A percentile compares a stretch with the other conserved stretches of the same genome.
Conservation (phyloP, 37 sponge, comb jelly and placozoan species). For the Haliclona indistincta region DNA sequence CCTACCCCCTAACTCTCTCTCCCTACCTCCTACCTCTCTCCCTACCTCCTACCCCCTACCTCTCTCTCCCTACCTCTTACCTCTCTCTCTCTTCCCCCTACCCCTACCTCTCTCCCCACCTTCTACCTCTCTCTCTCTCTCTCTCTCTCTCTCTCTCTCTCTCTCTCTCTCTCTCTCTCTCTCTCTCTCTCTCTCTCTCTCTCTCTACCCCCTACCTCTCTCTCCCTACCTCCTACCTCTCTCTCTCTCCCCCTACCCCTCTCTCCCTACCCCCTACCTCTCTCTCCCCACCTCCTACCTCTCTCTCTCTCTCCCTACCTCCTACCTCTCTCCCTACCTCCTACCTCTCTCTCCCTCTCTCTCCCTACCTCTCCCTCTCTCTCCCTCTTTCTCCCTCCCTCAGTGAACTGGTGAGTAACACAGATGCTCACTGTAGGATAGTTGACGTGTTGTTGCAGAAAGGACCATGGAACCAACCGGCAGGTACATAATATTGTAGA, state of each 20-base stretch:
- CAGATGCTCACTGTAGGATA: conserved; percentile 50
- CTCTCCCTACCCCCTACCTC: too few relatives aligned
- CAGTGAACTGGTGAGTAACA: conserved; percentile 64
- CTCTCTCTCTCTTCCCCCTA: neutral
- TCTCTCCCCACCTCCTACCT: too few relatives aligned
- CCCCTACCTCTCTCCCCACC: neutral
- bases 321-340: too few relatives aligned
- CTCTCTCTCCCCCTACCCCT: too few relatives aligned
- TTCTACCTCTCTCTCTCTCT: conserved; percentile 1
- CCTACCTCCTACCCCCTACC: too few relatives aligned
- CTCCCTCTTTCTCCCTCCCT: neutral
- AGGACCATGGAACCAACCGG: conserved; percentile 53
- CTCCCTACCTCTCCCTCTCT: too few relatives aligned
- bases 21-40: too few relatives aligned
- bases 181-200: conserved; percentile 9
- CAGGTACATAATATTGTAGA: neutral
- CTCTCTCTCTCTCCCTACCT: too few relatives aligned
- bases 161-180: neutral
- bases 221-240: too few relatives aligned
- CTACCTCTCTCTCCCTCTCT: too few relatives aligned
- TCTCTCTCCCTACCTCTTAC: too few relatives aligned
- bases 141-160: neutral
- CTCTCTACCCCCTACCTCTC: neutral
- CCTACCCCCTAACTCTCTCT: neutral
- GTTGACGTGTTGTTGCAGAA: conserved; percentile 51